Evolutionary conservation across 2,113 vertebrate genomes (phyloP).

Genomic region (Pteropus alecto): DNA sequence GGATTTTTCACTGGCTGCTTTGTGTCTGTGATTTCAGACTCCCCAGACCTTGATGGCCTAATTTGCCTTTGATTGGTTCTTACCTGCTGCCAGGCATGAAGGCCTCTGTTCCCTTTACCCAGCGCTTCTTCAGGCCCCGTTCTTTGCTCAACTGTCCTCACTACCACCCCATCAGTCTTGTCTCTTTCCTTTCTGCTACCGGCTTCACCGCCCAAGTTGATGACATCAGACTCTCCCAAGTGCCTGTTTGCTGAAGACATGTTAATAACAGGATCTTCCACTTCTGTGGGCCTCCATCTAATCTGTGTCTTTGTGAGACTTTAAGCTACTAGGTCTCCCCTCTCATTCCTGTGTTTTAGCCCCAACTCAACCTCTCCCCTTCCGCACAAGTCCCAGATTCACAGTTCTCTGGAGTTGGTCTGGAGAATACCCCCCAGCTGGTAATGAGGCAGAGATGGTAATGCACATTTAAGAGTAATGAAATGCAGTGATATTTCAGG

Average conservation of each 20-base stretch:
- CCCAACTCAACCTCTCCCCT: background rate
- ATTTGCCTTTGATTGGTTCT: conserved; percentile 7
- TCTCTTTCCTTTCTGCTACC: background rate
- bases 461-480: conserved; percentile 76
- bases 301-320: background rate
- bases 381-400: background rate
- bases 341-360: background rate
- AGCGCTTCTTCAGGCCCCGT: background rate
- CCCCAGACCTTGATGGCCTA: background rate
- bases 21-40: background rate
- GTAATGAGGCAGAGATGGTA: conserved; percentile 65
- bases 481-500: conserved; percentile 81
- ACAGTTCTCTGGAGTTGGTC: conserved; percentile 1
- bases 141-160: background rate
- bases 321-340: background rate
- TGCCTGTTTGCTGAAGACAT: background rate
- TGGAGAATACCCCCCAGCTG: conserved; percentile 58
- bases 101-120: background rate
- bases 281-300: background rate
- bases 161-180: background rate
- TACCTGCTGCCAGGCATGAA: background rate
- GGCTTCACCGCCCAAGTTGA: background rate
- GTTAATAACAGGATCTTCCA: background rate
- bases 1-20: background rate
- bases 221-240: conserved; percentile 37